Evolutionary conservation across 2,888 invertebrate genomes (phyloP).

Genomic region (Campoplex capitator): DNA sequence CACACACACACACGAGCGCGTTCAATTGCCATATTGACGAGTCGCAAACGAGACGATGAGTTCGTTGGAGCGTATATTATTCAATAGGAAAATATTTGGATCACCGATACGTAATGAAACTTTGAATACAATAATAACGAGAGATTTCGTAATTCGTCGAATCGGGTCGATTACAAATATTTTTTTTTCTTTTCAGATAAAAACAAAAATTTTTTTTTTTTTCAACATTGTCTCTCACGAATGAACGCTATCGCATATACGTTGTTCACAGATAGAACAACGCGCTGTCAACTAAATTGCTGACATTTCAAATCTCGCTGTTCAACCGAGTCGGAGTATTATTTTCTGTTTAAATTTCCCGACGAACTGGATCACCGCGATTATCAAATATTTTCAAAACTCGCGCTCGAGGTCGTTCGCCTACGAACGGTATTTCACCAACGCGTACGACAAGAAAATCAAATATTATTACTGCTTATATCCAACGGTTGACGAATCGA

Average conservation of each 20-base stretch:
- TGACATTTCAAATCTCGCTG: neutral
- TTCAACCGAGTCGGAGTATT: neutral
- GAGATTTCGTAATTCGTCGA: neutral
- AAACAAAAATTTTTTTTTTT: neutral
- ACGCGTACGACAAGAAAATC: neutral
- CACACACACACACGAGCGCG: neutral
- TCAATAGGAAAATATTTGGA: conserved; percentile 16
- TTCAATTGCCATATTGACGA: neutral
- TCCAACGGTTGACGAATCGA: neutral
- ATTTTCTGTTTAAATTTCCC: neutral
- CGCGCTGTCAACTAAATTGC: neutral
- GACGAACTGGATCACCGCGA: neutral
- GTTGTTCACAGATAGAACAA: neutral
- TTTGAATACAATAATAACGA: neutral
- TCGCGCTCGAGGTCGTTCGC: neutral
- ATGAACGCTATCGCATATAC: neutral
- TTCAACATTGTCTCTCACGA: neutral
- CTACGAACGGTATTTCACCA: neutral
- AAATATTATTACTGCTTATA: neutral
- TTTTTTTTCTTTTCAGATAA: too few relatives aligned
- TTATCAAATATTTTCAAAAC: neutral
- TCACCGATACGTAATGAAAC: neutral
- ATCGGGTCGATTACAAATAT: neutral
- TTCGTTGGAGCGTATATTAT: conserved; percentile 9
- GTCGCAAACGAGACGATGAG: conserved; percentile 16